Percentiles rank a stretch among this genome's conserved stretches.
These are phyloP conservation scores for Elanus axillaris DNA, from an alignment of 2,113 vertebrate genomes.

Conservation along the genomic window DNA sequence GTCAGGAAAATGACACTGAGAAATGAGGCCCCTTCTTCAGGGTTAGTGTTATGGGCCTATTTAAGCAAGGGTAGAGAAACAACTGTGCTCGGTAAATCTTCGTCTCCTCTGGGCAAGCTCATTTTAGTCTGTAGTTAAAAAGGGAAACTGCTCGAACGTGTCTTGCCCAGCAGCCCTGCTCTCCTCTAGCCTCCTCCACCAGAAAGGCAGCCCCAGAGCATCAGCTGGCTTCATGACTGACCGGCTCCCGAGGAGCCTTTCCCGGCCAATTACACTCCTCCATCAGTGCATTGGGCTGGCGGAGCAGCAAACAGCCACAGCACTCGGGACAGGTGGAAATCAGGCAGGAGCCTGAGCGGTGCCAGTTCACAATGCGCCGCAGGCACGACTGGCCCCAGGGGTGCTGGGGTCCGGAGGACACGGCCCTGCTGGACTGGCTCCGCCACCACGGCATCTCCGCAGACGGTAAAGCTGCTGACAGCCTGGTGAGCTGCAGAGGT, in stretches of 20 bases:
- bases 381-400: rapidly evolving
- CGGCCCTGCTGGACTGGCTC: background rate
- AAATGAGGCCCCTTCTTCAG: constrained; percentile 57
- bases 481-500: background rate
- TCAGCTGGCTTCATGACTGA: rapidly evolving
- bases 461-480: background rate
- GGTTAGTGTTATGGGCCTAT: constrained; percentile 61
- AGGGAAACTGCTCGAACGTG: background rate
- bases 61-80: constrained; percentile 58
- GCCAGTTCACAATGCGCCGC: background rate
- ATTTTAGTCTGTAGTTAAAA: constrained; percentile 54
- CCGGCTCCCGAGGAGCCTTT: background rate
- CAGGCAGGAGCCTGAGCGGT: background rate
- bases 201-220: background rate
- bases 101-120: constrained; percentile 42
- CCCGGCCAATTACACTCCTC: background rate
- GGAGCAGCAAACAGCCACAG: background rate
- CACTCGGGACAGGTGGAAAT: background rate
- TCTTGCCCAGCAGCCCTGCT: background rate
- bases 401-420: rapidly evolving
- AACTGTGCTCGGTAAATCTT: constrained; percentile 50
- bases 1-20: constrained; percentile 64
- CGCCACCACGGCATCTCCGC: background rate
- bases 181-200: background rate
- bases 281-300: background rate